These are phyloP conservation scores for Amyelois transitella DNA, from an alignment of 1,140 invertebrate genomes.

Conservation along the genomic window DNA sequence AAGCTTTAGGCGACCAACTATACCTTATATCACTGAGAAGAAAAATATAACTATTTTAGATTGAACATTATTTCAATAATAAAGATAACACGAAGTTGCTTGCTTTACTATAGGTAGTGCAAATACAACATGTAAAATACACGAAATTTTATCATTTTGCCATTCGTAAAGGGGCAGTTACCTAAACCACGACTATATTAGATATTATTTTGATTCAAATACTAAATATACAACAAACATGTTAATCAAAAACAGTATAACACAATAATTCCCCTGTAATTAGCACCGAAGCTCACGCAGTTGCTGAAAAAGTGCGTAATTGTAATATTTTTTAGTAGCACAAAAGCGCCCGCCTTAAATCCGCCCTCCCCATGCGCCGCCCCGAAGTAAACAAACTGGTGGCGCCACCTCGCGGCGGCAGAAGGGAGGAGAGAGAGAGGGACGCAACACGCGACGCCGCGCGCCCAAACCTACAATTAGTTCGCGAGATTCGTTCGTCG, in stretches of 20 bases:
- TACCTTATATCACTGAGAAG: too few species aligned
- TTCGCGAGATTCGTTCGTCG: conserved; percentile 68
- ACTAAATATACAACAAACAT: too few species aligned
- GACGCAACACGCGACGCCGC: conserved; percentile 16
- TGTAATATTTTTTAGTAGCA: conserved; percentile 14
- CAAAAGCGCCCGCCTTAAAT: conserved; percentile 41
- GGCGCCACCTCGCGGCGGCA: conserved; percentile 20
- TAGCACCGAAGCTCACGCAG: neutral
- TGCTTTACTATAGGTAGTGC: too few species aligned
- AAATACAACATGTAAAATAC: too few species aligned
- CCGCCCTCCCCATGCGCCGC: conserved; percentile 55
- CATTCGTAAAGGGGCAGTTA: too few species aligned
- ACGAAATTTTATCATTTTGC: too few species aligned
- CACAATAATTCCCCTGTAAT: neutral
- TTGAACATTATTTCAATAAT: too few species aligned
- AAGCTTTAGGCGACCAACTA: too few species aligned
- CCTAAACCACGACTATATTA: too few species aligned
- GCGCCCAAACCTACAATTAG: conserved; percentile 67
- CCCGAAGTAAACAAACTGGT: conserved; percentile 53
- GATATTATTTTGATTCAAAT: too few species aligned
- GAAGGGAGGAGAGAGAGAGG: conserved; percentile 5
- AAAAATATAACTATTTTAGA: too few species aligned
- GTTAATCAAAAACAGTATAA: neutral
- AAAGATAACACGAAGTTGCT: too few species aligned
- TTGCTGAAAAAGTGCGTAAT: conserved; percentile 18